A percentile compares a stretch with the other conserved stretches of the same genome.
Conservation (phyloP, 2,888 invertebrate species). For the Drosophila longiperda region DNA sequence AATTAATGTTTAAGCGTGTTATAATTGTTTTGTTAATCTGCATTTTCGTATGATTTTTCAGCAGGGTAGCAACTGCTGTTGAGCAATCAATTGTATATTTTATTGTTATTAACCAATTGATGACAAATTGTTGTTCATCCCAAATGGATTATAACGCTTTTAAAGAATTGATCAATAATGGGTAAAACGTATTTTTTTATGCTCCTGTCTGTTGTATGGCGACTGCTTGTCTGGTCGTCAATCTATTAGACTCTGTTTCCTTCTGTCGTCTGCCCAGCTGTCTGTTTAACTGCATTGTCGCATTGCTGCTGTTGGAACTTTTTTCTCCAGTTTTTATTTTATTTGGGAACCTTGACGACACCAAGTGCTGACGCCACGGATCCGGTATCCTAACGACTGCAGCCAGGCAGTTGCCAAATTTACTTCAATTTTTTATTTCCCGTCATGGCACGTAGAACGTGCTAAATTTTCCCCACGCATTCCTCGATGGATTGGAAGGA, state of each 20-base stretch:
- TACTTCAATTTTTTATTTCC: slow-evolving; percentile 78
- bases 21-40: background rate
- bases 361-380: slow-evolving; percentile 63
- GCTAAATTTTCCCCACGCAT: slow-evolving; percentile 81
- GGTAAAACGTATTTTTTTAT: slow-evolving; percentile 36
- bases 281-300: slow-evolving; percentile 66
- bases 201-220: slow-evolving; percentile 33
- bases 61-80: background rate
- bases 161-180: slow-evolving; percentile 6
- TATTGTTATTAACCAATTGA: background rate
- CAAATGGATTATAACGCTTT: slow-evolving; percentile 1
- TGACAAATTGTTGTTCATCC: slow-evolving; percentile 1
- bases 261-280: slow-evolving; percentile 21
- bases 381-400: slow-evolving; percentile 62
- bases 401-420: slow-evolving; percentile 75
- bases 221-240: slow-evolving; percentile 48
- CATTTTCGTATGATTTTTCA: background rate
- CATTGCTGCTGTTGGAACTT: slow-evolving; percentile 63
- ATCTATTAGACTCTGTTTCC: slow-evolving; percentile 27
- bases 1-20: background rate
- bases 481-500: slow-evolving; percentile 42
- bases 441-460: slow-evolving; percentile 73
- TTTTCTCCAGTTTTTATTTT: slow-evolving; percentile 30
- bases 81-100: background rate
- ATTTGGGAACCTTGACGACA: slow-evolving; percentile 53